Conservation (phyloP, 2,797 vertebrate species). For the Acanthis flammea region DNA sequence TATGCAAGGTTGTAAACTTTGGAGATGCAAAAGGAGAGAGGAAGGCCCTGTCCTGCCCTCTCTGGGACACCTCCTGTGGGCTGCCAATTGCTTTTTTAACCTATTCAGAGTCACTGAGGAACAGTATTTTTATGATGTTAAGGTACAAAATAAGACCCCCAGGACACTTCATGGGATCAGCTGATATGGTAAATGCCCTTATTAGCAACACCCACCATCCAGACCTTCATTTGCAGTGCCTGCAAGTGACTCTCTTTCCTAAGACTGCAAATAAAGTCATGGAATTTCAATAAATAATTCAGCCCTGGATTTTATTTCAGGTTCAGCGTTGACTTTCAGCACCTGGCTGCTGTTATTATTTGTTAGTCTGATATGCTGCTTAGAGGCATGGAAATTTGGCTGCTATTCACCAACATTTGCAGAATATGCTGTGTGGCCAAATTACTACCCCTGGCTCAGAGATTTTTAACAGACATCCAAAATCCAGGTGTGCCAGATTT, state of each 20-base stretch:
- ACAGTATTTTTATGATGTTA: not conserved
- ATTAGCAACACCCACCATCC: not conserved
- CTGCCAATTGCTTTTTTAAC: not conserved
- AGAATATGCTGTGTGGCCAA: conserved; percentile 1
- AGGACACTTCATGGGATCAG: not conserved
- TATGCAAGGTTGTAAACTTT: not conserved
- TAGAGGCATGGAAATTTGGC: conserved; percentile 69
- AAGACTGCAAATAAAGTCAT: conserved; percentile 72
- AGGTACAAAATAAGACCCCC: not conserved
- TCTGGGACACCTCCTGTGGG: not conserved
- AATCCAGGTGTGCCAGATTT: conserved; percentile 46
- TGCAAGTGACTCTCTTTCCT: conserved; percentile 35
- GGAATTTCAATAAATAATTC: conserved; percentile 92
- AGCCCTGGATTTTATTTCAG: conserved; percentile 75
- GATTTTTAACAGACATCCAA: conserved; percentile 32
- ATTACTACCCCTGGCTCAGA: conserved; percentile 12
- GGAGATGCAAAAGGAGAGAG: not conserved
- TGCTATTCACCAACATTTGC: conserved; percentile 50
- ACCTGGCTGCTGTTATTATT: conserved; percentile 63
- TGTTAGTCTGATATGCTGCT: not conserved
- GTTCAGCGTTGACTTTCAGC: conserved; percentile 75
- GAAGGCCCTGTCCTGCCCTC: not conserved
- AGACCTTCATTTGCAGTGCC: not conserved
- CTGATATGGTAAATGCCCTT: not conserved
- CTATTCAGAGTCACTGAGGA: not conserved